phyloP scores from a whole-genome alignment of 2,113 vertebrate species.

The Alosa alosa region DNA sequence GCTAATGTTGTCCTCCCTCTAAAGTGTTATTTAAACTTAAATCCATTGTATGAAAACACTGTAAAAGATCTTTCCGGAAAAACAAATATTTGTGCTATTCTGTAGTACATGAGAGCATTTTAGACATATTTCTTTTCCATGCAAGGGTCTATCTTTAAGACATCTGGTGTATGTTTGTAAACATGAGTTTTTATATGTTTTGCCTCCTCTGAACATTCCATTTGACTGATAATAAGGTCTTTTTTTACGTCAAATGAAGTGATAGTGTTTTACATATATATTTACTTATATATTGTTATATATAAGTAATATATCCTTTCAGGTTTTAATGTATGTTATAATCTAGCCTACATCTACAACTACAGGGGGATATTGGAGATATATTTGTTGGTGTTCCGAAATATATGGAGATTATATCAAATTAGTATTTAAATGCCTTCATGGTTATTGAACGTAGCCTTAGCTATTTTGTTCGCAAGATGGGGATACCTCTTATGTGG shows the following conservation, averaged over 20 bases:
- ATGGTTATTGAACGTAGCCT: slow-evolving; percentile 64
- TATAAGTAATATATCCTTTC: slow-evolving; percentile 50
- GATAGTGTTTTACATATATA: slow-evolving; percentile 52
- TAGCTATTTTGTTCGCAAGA: slow-evolving; percentile 45
- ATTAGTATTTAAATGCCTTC: slow-evolving; percentile 38
- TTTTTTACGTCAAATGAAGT: slow-evolving; percentile 49
- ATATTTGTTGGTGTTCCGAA: background rate
- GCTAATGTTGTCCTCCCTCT: slow-evolving; percentile 9
- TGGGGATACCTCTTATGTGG: slow-evolving; percentile 31
- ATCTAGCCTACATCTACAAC: background rate
- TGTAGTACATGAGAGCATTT: background rate
- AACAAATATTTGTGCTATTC: background rate
- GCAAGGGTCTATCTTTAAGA: slow-evolving; percentile 3
- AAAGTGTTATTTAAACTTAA: background rate
- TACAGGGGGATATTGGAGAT: background rate
- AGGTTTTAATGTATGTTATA: slow-evolving; percentile 17
- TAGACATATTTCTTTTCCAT: background rate
- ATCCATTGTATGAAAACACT: background rate
- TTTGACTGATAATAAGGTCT: slow-evolving; percentile 37
- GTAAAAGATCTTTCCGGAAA: background rate
- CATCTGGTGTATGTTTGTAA: slow-evolving; percentile 32
- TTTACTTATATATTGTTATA: slow-evolving; percentile 38
- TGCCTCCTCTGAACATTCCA: slow-evolving; percentile 37
- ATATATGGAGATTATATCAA: background rate
- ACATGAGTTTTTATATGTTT: background rate